Base-by-base conservation (phyloP, 2,888 invertebrate genomes). In the Drosophila colorata region DNA sequence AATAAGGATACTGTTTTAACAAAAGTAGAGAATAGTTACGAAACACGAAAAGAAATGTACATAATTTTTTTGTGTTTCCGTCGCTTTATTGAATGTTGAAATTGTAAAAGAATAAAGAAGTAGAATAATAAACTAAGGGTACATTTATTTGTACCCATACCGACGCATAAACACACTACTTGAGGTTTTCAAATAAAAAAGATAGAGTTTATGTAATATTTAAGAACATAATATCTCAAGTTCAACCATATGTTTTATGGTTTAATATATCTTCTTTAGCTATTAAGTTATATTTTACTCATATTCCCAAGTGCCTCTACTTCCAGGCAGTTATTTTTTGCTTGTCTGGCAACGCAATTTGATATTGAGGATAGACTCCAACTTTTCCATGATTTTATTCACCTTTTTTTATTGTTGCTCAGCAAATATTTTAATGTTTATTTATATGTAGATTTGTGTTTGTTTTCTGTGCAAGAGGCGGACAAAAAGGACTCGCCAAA, bases 341-440 rank as follows among this genome's bases (percentile, higher is more conserved):
- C 18, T 35, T 66, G 58, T 73, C 59, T 67, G 67, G 51, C 35
- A 16, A 28, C 35, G 31, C 43, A 52, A 56, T 64, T 52, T 43
- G 38, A 37, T 64, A 65, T 70, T 44, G 57, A 59, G 66, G 25
- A 57, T 63, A 35, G 38, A 65, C 66, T 52, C 65, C 11, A 60
- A 69, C 31, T 65, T 65, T 43, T 47, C 14, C 41, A 46, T 33
- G 46, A 57, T 71, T 56, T 66, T 61, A 23, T 53, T 43, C 46
- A 55, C 31, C 35, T 68, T 57, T 67, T 70, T 38, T 47, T 31
- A 28, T 56, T 69, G 61, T 63, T 43, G 44, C 41, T 58, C 51
- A 41, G 49, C 68, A 88, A 86, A 86, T 89, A 89, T 89, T 89
- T 90, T 89, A 89, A 89, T 90, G 88, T 90, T 89, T 91, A 90